These are phyloP conservation scores for Hystrix cristata DNA, from an alignment of 2,113 vertebrate genomes.

Conservation along the genomic window DNA sequence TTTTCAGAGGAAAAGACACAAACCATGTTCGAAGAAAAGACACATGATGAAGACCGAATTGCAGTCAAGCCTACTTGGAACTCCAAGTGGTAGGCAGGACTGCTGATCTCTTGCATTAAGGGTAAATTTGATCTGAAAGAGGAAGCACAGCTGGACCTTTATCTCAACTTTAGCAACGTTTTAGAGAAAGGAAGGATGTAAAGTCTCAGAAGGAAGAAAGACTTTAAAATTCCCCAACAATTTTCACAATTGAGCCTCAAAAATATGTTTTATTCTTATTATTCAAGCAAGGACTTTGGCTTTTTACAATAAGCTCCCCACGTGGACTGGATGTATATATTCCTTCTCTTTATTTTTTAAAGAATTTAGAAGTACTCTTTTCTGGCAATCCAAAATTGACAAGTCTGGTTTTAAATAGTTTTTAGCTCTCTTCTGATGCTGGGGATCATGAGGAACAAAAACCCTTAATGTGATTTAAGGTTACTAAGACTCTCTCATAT, in stretches of 20 bases:
- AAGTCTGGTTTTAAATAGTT: neutral
- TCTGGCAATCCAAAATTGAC: neutral
- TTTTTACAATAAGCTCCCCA: neutral
- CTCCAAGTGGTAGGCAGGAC: neutral
- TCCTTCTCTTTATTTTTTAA: neutral
- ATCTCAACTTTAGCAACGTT: neutral
- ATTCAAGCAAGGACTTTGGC: neutral
- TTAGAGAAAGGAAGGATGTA: neutral
- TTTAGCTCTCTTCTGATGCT: neutral
- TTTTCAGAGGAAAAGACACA: neutral
- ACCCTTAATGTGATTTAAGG: neutral
- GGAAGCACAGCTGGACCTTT: neutral
- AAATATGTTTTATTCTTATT: neutral
- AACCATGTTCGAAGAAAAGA: no score
- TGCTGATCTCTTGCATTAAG: neutral
- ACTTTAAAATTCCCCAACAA: neutral
- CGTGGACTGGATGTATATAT: neutral
- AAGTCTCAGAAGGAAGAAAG: neutral
- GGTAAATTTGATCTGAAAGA: neutral
- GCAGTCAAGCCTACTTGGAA: neutral
- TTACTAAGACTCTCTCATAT: neutral
- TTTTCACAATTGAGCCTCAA: neutral
- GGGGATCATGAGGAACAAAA: neutral
- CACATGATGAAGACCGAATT: neutral
- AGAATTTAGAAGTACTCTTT: neutral